These are phyloP conservation scores for Petroica traversi DNA, from an alignment of 2,113 vertebrate genomes.

Conservation along the genomic window DNA sequence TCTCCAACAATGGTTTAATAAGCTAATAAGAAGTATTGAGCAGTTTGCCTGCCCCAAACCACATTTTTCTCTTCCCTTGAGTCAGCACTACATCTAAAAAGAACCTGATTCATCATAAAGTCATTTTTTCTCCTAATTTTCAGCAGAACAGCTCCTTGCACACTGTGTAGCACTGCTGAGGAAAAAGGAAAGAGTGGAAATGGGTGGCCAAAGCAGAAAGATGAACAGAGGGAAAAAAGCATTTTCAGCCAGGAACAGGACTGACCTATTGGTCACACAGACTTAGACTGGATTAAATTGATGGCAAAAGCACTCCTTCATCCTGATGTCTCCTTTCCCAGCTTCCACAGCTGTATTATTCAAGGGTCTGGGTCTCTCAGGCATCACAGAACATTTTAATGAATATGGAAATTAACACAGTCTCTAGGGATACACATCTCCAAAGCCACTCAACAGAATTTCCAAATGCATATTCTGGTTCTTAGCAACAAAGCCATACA, in stretches of 20 bases:
- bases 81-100: background rate
- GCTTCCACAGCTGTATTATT: background rate
- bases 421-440: conserved; percentile 11
- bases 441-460: background rate
- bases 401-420: background rate
- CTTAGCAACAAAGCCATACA: background rate
- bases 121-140: background rate
- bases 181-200: background rate
- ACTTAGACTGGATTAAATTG: background rate
- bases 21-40: background rate
- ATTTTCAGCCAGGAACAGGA: background rate
- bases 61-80: background rate
- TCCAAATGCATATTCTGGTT: conserved; percentile 2
- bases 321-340: background rate
- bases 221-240: background rate
- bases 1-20: background rate
- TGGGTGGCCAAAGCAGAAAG: background rate
- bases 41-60: background rate
- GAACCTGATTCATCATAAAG: background rate
- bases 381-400: background rate
- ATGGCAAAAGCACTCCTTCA: background rate
- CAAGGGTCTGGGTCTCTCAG: background rate
- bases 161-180: background rate
- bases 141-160: background rate
- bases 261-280: background rate